These are phyloP conservation scores for Siniperca chuatsi DNA, from an alignment of 2,113 vertebrate species.

Conservation along the genomic window DNA sequence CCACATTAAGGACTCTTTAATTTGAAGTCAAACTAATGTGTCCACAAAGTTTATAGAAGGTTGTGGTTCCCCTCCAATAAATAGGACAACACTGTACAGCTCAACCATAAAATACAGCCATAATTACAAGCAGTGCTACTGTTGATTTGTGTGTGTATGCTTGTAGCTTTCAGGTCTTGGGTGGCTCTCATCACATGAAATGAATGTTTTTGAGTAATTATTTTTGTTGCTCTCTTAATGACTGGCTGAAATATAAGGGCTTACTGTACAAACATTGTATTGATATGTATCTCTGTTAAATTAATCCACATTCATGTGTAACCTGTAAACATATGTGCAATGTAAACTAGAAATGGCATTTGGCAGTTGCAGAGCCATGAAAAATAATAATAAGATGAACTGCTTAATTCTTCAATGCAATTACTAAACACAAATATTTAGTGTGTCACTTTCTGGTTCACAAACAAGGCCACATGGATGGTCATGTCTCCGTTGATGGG, in stretches of 20 bases:
- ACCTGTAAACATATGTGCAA: conserved; percentile 20
- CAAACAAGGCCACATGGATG: background rate
- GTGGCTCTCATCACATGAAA: conserved; percentile 5
- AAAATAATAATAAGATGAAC: conserved; percentile 10
- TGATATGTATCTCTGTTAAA: background rate
- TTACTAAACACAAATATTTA: conserved; percentile 47
- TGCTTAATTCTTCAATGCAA: conserved; percentile 25
- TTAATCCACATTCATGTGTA: background rate
- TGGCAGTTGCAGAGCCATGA: conserved; percentile 6
- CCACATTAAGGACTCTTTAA: conserved; percentile 21
- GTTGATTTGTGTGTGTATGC: background rate
- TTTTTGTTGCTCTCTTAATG: conserved; percentile 1
- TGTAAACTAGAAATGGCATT: conserved; percentile 11
- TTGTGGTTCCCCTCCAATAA: conserved; percentile 44
- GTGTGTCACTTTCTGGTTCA: conserved; percentile 4
- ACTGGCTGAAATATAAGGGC: conserved; percentile 2
- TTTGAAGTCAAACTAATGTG: conserved; percentile 8
- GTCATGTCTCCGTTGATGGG: background rate
- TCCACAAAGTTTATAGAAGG: conserved; percentile 1
- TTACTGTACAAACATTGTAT: conserved; percentile 4
- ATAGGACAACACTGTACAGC: background rate
- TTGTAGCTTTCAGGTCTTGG: background rate
- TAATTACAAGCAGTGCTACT: conserved; percentile 47
- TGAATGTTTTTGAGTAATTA: background rate
- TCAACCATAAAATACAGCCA: conserved; percentile 10